Evolutionary conservation across 1,140 invertebrate genomes (phyloP).

Genomic region (Cydia splendana): DNA sequence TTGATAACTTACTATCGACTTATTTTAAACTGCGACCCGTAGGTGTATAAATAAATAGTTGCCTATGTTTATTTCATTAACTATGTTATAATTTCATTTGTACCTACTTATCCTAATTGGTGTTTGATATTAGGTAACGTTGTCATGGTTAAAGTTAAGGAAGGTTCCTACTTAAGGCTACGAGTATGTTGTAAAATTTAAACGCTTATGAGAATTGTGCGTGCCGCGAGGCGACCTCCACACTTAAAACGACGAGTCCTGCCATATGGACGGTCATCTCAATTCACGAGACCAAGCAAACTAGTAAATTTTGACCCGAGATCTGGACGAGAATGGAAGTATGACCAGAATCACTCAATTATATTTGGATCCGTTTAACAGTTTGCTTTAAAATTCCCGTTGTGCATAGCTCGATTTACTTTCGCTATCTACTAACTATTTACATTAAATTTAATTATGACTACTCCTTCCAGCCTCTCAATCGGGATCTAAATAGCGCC

Average conservation of each 20-base stretch:
- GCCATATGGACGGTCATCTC: slow-evolving; percentile 23
- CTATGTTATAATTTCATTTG: slow-evolving; percentile 46
- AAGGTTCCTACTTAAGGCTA: slow-evolving; percentile 39
- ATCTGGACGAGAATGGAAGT: not conserved
- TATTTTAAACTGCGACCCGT: slow-evolving; percentile 37
- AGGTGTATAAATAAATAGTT: slow-evolving; percentile 29
- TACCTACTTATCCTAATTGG: slow-evolving; percentile 68
- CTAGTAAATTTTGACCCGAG: not conserved
- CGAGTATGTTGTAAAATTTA: slow-evolving; percentile 31
- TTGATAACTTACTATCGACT: slow-evolving; percentile 50
- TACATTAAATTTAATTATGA: slow-evolving; percentile 14
- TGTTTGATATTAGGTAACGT: slow-evolving; percentile 59
- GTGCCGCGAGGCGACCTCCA: slow-evolving; percentile 6
- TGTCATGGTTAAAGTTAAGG: slow-evolving; percentile 51
- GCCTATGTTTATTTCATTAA: slow-evolving; percentile 29
- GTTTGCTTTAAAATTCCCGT: slow-evolving; percentile 12
- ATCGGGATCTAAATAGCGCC: slow-evolving; percentile 1
- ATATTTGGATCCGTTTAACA: not conserved
- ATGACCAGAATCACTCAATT: not conserved
- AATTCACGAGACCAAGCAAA: slow-evolving; percentile 27
- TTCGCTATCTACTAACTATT: slow-evolving; percentile 10
- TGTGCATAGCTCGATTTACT: slow-evolving; percentile 26
- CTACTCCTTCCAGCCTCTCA: slow-evolving; percentile 1
- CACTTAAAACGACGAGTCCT: not conserved
- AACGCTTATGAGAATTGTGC: slow-evolving; percentile 9